These are phyloP conservation scores for Peromyscus maniculatus DNA, from an alignment of 2,113 vertebrate genomes.

Conservation along the genomic window DNA sequence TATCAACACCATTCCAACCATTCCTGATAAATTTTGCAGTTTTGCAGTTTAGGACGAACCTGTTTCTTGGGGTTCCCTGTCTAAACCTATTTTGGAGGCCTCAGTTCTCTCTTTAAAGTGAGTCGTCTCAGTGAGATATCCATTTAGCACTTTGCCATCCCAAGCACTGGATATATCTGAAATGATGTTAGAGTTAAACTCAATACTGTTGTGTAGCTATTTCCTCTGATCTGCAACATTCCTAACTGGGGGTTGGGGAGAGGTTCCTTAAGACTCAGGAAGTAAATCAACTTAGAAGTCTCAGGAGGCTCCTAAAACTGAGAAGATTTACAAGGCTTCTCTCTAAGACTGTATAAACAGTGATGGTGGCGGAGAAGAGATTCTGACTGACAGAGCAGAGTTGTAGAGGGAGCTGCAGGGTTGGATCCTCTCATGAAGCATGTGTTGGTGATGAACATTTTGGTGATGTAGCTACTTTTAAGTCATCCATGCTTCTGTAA, in stretches of 20 bases:
- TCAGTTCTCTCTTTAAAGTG: neutral
- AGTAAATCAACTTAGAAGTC: neutral
- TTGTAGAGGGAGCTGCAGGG: no score
- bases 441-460: neutral
- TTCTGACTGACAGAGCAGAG: neutral
- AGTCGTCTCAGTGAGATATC: neutral
- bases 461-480: neutral
- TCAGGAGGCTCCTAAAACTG: neutral
- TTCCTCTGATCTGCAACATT: neutral
- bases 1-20: neutral
- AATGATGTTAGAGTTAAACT: constrained; percentile 22
- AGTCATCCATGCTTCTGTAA: neutral
- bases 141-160: neutral
- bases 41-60: neutral
- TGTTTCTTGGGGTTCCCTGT: neutral
- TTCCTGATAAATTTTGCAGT: neutral
- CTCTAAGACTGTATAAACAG: neutral
- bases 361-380: neutral
- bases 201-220: neutral
- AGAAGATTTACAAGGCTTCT: neutral
- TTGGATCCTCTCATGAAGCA: neutral
- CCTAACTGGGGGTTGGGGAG: neutral
- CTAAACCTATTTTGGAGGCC: neutral
- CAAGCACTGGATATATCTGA: neutral
- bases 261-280: neutral